These are phyloP conservation scores for Megamerina dolium DNA, from an alignment of 2,888 invertebrate species.

Conservation along the genomic window DNA sequence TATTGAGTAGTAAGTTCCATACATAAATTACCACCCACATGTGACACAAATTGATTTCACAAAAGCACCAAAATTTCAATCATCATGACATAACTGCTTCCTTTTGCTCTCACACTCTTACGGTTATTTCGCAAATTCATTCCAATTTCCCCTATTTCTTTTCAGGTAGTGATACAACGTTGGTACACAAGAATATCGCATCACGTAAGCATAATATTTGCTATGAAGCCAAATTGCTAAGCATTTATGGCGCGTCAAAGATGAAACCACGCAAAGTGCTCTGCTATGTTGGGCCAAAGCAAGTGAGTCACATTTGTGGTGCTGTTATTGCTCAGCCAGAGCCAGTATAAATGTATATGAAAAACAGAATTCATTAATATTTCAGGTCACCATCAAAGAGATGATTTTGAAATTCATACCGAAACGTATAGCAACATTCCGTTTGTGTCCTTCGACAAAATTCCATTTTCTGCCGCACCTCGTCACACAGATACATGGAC, in stretches of 20 bases:
- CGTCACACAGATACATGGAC: constrained; percentile 52
- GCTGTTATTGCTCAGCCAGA: not conserved
- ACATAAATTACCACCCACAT: not conserved
- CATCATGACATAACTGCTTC: too few species aligned
- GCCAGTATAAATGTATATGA: constrained; percentile 19
- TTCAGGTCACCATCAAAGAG: constrained; percentile 79
- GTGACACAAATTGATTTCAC: not conserved
- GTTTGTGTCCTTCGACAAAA: constrained; percentile 91
- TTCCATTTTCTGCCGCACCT: constrained; percentile 58
- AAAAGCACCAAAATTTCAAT: too few species aligned
- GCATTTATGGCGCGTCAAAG: constrained; percentile 50
- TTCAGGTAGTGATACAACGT: constrained; percentile 69
- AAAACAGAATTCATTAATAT: constrained; percentile 44
- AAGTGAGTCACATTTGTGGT: constrained; percentile 53
- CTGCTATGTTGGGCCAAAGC: constrained; percentile 86
- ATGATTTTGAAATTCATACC: constrained; percentile 89
- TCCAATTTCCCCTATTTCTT: too few species aligned
- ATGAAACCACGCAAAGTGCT: constrained; percentile 80
- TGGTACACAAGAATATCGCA: constrained; percentile 81
- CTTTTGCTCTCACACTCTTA: too few species aligned
- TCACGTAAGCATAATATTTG: constrained; percentile 79
- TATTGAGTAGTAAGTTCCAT: constrained; percentile 68
- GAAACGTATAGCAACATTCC: constrained; percentile 82
- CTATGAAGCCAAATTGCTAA: constrained; percentile 75
- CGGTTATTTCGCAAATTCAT: too few species aligned